Base-by-base conservation (phyloP, 1,140 invertebrate genomes). In the Hylaeus anthracinus region DNA sequence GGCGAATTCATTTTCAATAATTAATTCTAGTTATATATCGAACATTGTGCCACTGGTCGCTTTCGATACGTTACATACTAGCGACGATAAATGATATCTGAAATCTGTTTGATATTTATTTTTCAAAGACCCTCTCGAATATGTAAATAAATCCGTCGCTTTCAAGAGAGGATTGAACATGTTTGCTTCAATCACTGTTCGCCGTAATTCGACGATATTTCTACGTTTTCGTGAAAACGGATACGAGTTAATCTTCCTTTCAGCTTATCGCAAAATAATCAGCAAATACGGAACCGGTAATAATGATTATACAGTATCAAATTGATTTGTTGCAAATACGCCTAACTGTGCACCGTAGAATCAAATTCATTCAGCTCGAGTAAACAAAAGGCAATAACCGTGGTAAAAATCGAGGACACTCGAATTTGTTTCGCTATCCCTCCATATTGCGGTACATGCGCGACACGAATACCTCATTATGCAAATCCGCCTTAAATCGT, bases 401-500 rank as follows among this genome's bases (percentile, higher is more conserved):
- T 51, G 51, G 5, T 8, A 64, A 53, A 51, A 60, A 48, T 10
- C 1, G 14, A 10, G 10, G 15, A 78, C 12, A 5, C 5, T 10
- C 45, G 45, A 77, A 70, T 43, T n/a, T 5, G 15, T 72, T 51
- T 78, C 9, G 15, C 71, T 56, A 51, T 72, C 39, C 39, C 15
- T n/a, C 2, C n/a, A 53, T 39, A 45, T n/a, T 63, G n/a, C 37
- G 26, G 56, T 12, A 26, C 56, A 3, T 12, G 56, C 6, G 37
- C 76, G 48, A 78, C 58, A 78, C 67, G 67, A 43, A 78, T 78
- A 78, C 76, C 67, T 78, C 67, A 72, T 78, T 78, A 78, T 72
- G 76, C 76, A 78, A 78, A 78, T 78, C 76, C 43, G 58, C 67
- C 76, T 71, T 78, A 78, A 78, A 78, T 72, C 76, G 76, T 45